These are phyloP conservation scores for Drosophila murphyi DNA, from an alignment of 1,140 invertebrate species.

Conservation along the genomic window DNA sequence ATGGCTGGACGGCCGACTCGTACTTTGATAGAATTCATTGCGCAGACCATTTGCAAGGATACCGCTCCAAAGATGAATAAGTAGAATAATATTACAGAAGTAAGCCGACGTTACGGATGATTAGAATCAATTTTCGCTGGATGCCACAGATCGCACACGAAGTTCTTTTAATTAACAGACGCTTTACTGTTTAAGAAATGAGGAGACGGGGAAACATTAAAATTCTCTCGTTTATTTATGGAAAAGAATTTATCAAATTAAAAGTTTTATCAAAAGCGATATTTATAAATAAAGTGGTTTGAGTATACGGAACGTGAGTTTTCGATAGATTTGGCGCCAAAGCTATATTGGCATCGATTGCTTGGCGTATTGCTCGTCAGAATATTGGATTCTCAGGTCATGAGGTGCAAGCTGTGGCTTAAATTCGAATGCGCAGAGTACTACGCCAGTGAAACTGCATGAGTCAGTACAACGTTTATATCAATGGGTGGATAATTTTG, in stretches of 20 bases:
- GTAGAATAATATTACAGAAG: slow-evolving; percentile 12
- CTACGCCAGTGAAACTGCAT: slow-evolving; percentile 70
- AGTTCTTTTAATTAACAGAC: slow-evolving; percentile 45
- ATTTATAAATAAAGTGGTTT: slow-evolving; percentile 33
- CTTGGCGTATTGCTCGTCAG: slow-evolving; percentile 48
- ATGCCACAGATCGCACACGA: slow-evolving; percentile 6
- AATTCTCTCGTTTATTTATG: slow-evolving; percentile 65
- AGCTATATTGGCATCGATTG: slow-evolving; percentile 54
- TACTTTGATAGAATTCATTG: slow-evolving; percentile 91
- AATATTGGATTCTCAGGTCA: slow-evolving; percentile 10
- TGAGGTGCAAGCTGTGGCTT: slow-evolving; percentile 28
- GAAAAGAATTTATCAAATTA: slow-evolving; percentile 56
- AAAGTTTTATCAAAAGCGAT: slow-evolving; percentile 58
- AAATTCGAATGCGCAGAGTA: slow-evolving; percentile 22
- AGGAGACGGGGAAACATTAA: slow-evolving; percentile 44
- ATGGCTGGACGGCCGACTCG: slow-evolving; percentile 93
- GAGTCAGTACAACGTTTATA: slow-evolving; percentile 85
- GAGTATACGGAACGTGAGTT: slow-evolving; percentile 35
- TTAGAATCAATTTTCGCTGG: background rate
- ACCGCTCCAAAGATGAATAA: slow-evolving; percentile 74
- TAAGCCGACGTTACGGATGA: background rate
- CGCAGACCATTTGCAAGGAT: slow-evolving; percentile 81
- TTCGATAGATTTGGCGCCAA: slow-evolving; percentile 30
- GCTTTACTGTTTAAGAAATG: slow-evolving; percentile 18
- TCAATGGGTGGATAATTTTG: slow-evolving; percentile 93